Evolutionary conservation across 2,113 vertebrate genomes (phyloP), one percentile per base, ranked within the genome.

Genomic region (Percina caprodes): DNA sequence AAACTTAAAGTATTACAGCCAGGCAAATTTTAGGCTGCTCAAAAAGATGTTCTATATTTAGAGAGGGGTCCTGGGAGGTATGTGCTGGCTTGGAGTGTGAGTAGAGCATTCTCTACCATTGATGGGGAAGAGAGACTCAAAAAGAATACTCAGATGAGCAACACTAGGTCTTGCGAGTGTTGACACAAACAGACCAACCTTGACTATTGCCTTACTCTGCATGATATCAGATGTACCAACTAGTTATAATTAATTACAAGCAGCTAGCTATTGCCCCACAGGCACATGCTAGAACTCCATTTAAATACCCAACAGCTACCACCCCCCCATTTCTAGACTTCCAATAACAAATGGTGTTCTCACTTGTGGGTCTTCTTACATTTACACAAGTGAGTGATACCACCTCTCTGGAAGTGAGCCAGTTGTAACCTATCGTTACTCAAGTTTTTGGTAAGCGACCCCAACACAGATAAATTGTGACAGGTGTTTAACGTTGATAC

Each of bases 1-100:
- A 26, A 77, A 26, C 49, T 70, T 48, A 42, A 60, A 39, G 24
- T 51, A 77, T 89, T 86, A 58, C 5, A 1, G 35, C 73, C 93
- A 92, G 94, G 92, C 92, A 93, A 18, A 23, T 83, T 80, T 85
- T 74, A 45, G 90, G 71, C 89, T 82, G 88, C 91, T 82, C 81
- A 67, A 56, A 82, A 80, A 88, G 68, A 83, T 79, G 75, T 71
- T 89, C 94, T 96, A 96, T 94, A 95, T 94, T 95, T 96, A 95
- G 95, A 88, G 75, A 84, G 90, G 92, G 94, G 94, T 92, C 92
- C 94, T 94, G 84, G 79, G 88, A 94, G 94, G 91, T 93, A 95
- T 95, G 93, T 91, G 90, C 93, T 94, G 93, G 92, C 93, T 82
- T 92, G 90, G 82, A 70, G 83, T 61, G 82, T 14, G 92, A 88